Evolutionary conservation across 2,113 vertebrate genomes (phyloP), one percentile per base, ranked within the genome.

Genomic region (Microcebus murinus): DNA sequence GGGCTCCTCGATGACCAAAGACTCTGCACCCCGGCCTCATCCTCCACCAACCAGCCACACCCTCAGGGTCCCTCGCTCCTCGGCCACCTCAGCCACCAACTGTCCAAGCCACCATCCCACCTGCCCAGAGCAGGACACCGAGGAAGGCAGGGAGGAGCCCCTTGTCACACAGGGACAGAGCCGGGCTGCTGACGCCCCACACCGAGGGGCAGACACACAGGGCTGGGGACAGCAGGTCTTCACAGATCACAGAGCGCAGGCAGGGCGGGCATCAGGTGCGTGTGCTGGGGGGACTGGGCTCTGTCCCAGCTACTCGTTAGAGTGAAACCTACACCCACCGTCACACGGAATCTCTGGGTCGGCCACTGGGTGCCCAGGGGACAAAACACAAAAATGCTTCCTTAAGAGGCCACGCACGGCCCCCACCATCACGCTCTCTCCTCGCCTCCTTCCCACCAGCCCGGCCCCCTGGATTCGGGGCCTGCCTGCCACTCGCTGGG

Each of bases 31-130:
- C 5, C 3, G 3, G 8, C 67, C 34, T 70, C 29, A 34, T 67
- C 27, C 27, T 48, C 42, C 42, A 31, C 8, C 14, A 48, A 45
- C 27, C 42, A 8, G 34, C 52, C 50, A 13, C 8, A 9, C 48
- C 7, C 14, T 0, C 23, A 13, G 0, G 15, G 45, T 1, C n/a
- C 14, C 18, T 31, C 0, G 0, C 12, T 12, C 27, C 27, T 63
- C 23, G 11, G 61, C 4, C 27, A 12, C 65, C 25, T 27, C 21
- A 0, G 59, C 20, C 9, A 42, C 63, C 68, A 29, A 6, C 59
- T 13, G 2, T 34, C 42, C 12, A 13, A 4, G 14, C 42, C 14
- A 57, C 39, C 17, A 11, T 23, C 79, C 14, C 0, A 1, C 61
- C 52, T 48, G 39, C 12, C 39, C 52, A n/a, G 3, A 27, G 52